phyloP scores from a whole-genome alignment of 2,797 vertebrate genomes.

The Amniataba percoides region DNA sequence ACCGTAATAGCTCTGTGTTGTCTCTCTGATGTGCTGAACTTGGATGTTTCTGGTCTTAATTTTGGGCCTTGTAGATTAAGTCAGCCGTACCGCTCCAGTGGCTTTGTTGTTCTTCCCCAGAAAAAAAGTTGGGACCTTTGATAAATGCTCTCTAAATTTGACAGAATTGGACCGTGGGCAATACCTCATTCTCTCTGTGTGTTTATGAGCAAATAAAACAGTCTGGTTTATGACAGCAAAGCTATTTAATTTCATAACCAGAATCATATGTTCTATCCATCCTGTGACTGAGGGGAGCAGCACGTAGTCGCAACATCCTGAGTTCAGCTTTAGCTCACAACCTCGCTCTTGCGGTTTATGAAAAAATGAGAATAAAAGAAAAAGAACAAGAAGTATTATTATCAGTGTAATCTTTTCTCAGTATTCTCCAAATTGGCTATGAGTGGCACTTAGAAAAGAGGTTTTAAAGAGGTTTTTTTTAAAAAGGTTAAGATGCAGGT shows the following conservation, averaged over 20 bases:
- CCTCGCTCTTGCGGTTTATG: too few species aligned
- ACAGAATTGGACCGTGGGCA: conserved; percentile 68
- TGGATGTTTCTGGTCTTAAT: conserved; percentile 77
- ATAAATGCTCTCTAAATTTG: conserved; percentile 73
- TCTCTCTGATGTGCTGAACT: conserved; percentile 68
- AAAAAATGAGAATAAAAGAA: not conserved
- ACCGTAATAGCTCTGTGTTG: conserved; percentile 67
- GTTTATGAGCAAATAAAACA: conserved; percentile 77
- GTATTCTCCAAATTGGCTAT: not conserved
- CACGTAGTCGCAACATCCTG: conserved; percentile 14
- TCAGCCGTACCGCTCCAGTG: conserved; percentile 53
- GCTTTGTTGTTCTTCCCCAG: conserved; percentile 73
- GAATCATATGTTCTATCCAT: conserved; percentile 62
- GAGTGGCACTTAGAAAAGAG: not conserved
- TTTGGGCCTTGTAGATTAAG: conserved; percentile 70
- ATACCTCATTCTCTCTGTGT: conserved; percentile 66
- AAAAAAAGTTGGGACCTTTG: conserved; percentile 62
- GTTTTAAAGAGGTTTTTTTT: conserved; percentile 31
- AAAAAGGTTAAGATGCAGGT: conserved; percentile 47
- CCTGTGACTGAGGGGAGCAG: conserved; percentile 37
- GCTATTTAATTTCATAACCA: conserved; percentile 74
- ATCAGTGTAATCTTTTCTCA: not conserved
- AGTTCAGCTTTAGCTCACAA: conserved; percentile 33
- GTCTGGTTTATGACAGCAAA: conserved; percentile 69
- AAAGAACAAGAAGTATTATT: not conserved